A percentile compares a stretch with the other conserved stretches of the same genome.
Conservation (phyloP, 2,888 invertebrate species). For the Octodonta nipae region DNA sequence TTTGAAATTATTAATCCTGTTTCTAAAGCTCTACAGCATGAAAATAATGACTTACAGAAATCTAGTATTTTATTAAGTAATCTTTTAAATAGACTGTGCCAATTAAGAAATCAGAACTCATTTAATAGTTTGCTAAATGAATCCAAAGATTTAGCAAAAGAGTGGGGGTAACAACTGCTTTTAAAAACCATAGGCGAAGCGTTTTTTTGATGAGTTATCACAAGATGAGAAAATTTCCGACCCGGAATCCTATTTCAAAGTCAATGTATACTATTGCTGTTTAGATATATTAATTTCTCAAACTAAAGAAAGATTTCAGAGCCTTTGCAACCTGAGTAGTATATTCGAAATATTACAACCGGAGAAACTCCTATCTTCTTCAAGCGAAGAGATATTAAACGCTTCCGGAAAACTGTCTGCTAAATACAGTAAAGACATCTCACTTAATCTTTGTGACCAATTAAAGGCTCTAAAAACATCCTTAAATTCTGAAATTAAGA, state of each 20-base stretch:
- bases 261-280: conserved; percentile 10
- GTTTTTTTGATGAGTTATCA: conserved; percentile 17
- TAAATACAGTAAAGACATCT: conserved; percentile 16
- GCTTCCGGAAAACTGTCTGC: conserved; percentile 6
- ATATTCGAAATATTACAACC: no score
- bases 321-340: conserved; percentile 4
- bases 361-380: conserved; percentile 15
- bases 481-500: no score
- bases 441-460: conserved; percentile 17
- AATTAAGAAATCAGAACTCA: no score
- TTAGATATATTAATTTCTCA: conserved; percentile 14
- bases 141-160: conserved; percentile 15
- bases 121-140: no score
- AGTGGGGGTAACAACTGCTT: conserved; percentile 16
- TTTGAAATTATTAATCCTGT: conserved; percentile 22
- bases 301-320: conserved; percentile 4
- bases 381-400: conserved; percentile 15
- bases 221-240: conserved; percentile 15
- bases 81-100: conserved; percentile 13
- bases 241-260: conserved; percentile 13
- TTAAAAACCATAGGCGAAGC: conserved; percentile 5
- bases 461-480: no score
- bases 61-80: conserved; percentile 14
- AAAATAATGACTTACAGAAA: conserved; percentile 16
- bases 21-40: conserved; percentile 14